Percentiles rank a stretch among this genome's conserved stretches.
These are phyloP conservation scores for Lophotriccus pileatus DNA, from an alignment of 2,797 vertebrate species.

Conservation along the genomic window DNA sequence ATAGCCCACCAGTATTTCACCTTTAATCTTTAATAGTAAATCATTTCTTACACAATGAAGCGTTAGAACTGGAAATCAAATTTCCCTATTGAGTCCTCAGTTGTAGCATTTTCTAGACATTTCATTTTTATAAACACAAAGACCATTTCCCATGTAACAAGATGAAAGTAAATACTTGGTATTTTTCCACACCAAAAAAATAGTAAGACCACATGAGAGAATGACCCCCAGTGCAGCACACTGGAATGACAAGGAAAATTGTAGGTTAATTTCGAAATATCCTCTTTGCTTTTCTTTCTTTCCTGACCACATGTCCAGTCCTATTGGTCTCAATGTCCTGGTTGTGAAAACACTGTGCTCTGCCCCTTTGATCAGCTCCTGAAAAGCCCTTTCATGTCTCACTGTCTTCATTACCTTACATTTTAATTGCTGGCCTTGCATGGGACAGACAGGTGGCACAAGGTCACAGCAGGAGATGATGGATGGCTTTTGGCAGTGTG, in stretches of 20 bases:
- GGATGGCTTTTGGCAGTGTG: constrained; percentile 1
- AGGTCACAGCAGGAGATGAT: constrained; percentile 25
- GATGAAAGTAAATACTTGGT: background rate
- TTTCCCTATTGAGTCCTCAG: background rate
- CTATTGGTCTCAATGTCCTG: background rate
- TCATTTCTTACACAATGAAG: background rate
- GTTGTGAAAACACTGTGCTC: background rate
- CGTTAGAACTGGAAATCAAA: background rate
- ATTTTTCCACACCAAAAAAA: background rate
- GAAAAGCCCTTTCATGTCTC: constrained; percentile 45
- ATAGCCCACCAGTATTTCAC: background rate
- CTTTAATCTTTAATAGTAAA: background rate
- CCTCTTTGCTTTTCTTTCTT: background rate
- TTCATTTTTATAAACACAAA: background rate
- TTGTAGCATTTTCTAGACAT: fast-evolving
- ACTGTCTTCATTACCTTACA: constrained; percentile 25
- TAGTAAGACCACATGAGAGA: fast-evolving
- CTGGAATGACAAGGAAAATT: background rate
- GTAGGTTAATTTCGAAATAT: background rate
- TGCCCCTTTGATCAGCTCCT: constrained; percentile 48
- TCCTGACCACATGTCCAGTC: background rate
- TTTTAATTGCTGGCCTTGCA: constrained; percentile 56
- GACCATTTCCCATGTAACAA: background rate
- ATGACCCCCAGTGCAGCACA: background rate
- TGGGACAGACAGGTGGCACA: constrained; percentile 5